phyloP scores from a whole-genome alignment of 2,113 vertebrate genomes.

The Terrapene triunguis region DNA sequence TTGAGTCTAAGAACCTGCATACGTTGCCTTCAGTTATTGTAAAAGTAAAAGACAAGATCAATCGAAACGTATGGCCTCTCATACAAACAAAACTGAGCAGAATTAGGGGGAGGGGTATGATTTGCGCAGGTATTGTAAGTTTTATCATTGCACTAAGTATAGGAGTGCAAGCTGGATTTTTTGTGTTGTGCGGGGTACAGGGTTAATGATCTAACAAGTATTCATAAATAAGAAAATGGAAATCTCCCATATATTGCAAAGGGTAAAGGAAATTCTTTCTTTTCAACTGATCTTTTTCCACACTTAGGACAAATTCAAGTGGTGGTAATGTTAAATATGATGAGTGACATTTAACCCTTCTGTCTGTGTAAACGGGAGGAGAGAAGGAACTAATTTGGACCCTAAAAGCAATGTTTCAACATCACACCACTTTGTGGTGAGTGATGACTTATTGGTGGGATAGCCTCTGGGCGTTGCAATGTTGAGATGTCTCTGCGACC shows the following conservation, averaged over 20 bases:
- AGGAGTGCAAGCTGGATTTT: neutral
- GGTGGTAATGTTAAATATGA: neutral
- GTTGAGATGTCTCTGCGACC: neutral
- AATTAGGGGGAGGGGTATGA: neutral
- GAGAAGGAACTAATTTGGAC: neutral
- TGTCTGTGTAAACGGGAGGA: neutral
- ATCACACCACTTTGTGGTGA: neutral
- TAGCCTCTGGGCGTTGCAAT: neutral
- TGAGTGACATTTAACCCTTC: neutral
- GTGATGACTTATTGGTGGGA: neutral
- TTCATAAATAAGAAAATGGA: neutral
- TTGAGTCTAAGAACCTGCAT: neutral
- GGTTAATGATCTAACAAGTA: neutral
- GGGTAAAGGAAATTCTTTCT: neutral
- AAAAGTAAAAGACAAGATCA: neutral
- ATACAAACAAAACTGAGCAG: neutral
- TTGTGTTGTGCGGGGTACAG: neutral
- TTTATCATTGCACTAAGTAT: neutral
- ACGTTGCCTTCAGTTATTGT: neutral
- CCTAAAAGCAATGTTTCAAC: neutral
- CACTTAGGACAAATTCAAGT: neutral
- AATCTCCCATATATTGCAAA: neutral
- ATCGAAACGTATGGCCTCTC: neutral
- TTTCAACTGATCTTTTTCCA: neutral
- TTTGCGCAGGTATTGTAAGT: neutral